phyloP scores from a whole-genome alignment of 2,113 vertebrate genomes.

The Bubo scandiacus region DNA sequence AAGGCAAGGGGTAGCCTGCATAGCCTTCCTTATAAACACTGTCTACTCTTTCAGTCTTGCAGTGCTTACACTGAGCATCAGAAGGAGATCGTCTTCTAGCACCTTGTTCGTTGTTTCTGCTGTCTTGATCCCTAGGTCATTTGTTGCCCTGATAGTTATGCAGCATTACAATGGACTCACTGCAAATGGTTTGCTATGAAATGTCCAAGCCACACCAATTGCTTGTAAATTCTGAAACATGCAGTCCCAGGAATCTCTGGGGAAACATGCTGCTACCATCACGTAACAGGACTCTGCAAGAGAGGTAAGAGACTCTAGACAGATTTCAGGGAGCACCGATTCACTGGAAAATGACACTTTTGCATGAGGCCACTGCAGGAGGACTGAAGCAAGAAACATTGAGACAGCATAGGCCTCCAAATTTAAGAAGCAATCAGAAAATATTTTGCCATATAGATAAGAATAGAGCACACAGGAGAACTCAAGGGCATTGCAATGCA shows the following conservation, averaged over 20 bases:
- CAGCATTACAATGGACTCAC: background rate
- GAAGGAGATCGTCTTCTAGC: background rate
- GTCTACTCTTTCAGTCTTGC: background rate
- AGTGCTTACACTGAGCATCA: background rate
- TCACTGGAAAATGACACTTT: background rate
- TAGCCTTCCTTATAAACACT: background rate
- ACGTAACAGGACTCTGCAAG: background rate
- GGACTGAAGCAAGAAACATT: background rate
- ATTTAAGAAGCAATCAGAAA: background rate
- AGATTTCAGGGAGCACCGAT: background rate
- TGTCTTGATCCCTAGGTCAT: rapidly evolving
- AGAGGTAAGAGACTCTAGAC: background rate
- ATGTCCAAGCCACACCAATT: background rate
- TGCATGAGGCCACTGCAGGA: background rate
- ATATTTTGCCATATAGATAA: background rate
- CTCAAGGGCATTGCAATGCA: background rate
- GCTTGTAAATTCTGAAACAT: background rate
- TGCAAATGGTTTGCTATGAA: background rate
- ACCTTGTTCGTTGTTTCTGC: background rate
- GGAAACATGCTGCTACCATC: background rate
- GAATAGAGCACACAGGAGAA: background rate
- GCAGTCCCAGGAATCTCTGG: background rate
- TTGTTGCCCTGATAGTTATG: background rate
- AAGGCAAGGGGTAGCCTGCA: background rate
- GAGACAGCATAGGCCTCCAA: background rate